Evolutionary conservation across 2,888 invertebrate species (phyloP).

Genomic region (Rhimphoctona megacephalus): DNA sequence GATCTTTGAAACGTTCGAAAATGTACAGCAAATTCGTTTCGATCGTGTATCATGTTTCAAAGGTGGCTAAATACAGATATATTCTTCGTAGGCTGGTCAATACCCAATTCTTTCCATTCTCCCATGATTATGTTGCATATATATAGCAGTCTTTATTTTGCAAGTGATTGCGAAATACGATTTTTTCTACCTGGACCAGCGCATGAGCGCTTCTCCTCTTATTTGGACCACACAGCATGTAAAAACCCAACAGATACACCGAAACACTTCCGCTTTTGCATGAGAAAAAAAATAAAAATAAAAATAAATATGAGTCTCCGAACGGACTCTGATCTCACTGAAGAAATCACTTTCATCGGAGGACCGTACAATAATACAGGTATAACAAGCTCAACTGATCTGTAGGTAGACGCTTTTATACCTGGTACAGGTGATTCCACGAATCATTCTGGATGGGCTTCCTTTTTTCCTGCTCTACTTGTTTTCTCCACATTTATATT

Average conservation of each 20-base stretch:
- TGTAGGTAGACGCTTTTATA: constrained; percentile 13
- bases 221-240: neutral
- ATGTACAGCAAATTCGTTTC: constrained; percentile 44
- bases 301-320: constrained; percentile 8
- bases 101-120: constrained; percentile 27
- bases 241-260: constrained; percentile 14
- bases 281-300: neutral
- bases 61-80: neutral
- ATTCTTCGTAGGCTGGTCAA: neutral
- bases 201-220: neutral
- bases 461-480: constrained; percentile 11
- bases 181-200: constrained; percentile 22
- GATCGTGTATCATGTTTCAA: neutral
- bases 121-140: neutral
- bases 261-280: constrained; percentile 31
- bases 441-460: constrained; percentile 22
- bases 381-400: constrained; percentile 8
- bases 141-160: constrained; percentile 8
- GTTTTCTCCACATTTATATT: neutral
- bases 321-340: constrained; percentile 44
- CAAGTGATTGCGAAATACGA: constrained; percentile 51
- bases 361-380: constrained; percentile 12
- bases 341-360: constrained; percentile 76
- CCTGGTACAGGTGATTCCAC: constrained; percentile 16
- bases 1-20: constrained; percentile 4